Evolutionary conservation across 2,113 vertebrate genomes (phyloP).

Genomic region (Scolopax mira): DNA sequence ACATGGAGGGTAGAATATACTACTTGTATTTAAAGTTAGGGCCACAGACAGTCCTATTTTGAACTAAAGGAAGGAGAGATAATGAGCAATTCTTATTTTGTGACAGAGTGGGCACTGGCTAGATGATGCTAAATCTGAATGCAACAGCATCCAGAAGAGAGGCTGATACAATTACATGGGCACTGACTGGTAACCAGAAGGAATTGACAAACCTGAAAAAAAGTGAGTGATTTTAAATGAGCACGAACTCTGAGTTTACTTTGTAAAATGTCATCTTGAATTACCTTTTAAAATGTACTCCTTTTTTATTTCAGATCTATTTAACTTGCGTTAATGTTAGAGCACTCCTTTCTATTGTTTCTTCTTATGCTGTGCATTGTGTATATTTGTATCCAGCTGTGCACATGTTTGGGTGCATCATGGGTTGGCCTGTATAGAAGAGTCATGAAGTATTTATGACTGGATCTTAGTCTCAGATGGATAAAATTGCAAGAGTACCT

Average conservation of each 20-base stretch:
- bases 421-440: not conserved
- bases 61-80: not conserved
- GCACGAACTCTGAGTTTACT: not conserved
- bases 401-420: not conserved
- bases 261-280: not conserved
- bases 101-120: not conserved
- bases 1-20: not conserved
- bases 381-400: not conserved
- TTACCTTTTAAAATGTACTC: not conserved
- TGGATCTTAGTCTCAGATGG: not conserved
- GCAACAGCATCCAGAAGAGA: not conserved
- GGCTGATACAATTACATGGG: not conserved
- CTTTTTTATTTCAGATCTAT: not conserved
- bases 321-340: not conserved
- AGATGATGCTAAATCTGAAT: not conserved
- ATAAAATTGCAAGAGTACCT: constrained; percentile 45
- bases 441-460: constrained; percentile 50
- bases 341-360: not conserved
- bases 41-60: not conserved
- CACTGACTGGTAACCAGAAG: not conserved
- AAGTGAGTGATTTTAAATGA: not conserved
- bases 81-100: not conserved
- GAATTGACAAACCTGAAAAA: not conserved
- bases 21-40: not conserved
- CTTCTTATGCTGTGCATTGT: not conserved